These are phyloP conservation scores for Caerostris extrusa DNA, from an alignment of 1,140 invertebrate genomes.

Conservation along the genomic window DNA sequence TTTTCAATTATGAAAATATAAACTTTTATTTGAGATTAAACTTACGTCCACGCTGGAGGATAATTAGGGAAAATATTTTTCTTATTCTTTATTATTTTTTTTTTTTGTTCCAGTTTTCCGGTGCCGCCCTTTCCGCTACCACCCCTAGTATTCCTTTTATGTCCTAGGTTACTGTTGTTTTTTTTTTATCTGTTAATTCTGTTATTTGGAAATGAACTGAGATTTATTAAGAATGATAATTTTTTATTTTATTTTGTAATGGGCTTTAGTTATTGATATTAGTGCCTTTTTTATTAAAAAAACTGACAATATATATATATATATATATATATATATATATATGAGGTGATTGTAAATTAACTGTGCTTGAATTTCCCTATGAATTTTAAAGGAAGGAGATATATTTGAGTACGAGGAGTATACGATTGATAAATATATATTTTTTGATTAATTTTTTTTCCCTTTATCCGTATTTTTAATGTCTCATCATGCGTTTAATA, in stretches of 20 bases:
- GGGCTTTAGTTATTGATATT: slow-evolving; percentile 21
- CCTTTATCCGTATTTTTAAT: too few relatives aligned
- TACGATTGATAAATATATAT: too few relatives aligned
- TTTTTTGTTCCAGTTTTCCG: too few relatives aligned
- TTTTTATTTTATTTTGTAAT: not conserved
- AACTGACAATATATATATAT: not conserved
- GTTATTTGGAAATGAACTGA: slow-evolving; percentile 25
- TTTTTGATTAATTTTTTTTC: too few relatives aligned
- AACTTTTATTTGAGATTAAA: slow-evolving; percentile 37
- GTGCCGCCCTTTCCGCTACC: too few relatives aligned
- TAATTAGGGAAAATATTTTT: slow-evolving; percentile 43
- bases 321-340: not conserved
- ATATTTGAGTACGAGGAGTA: too few relatives aligned
- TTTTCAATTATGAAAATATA: slow-evolving; percentile 63
- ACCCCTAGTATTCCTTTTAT: not conserved
- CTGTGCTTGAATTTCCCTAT: too few relatives aligned
- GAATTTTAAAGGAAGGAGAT: too few relatives aligned
- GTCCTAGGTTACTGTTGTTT: not conserved
- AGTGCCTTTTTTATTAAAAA: not conserved
- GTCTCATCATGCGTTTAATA: too few relatives aligned
- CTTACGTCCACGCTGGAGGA: slow-evolving; percentile 1
- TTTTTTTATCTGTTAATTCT: not conserved
- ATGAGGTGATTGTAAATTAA: not conserved
- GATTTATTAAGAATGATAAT: not conserved
- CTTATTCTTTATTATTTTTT: not conserved